Base-by-base conservation (phyloP, 2,797 vertebrate genomes). In the Kryptopterus vitreolus region DNA sequence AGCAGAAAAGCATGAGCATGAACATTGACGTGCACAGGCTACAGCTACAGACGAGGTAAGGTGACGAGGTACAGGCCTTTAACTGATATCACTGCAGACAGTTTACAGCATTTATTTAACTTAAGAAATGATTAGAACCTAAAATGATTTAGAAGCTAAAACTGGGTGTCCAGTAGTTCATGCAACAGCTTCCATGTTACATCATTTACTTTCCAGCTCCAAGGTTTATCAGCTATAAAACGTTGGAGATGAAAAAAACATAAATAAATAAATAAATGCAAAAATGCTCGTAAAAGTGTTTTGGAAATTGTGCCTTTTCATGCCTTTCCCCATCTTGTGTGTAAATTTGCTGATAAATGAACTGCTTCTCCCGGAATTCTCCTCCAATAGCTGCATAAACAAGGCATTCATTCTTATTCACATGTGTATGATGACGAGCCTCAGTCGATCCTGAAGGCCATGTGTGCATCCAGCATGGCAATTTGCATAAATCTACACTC, bases 401-500 rank as follows among this genome's bases (percentile, higher is more conserved):
- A 83, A 31, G 10, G 33, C 48, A 79, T 82, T 82, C 26, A 50
- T 61, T 26, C 63, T 70, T 61, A 69, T 82, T 82, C 43, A 79
- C 57, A 63, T 78, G 69, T 78, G 26, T 82, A 76, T 55, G 74
- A 77, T 43, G 68, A 78, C 7, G 52, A 50, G 53, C 48, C 61
- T 68, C 31, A n/a, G 31, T 68, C 76, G 71, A 75, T 29, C 69
- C 70, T 66, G 63, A 65, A 82, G 59, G 59, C 76, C 38, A 66
- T 52, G 52, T 48, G 50, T 73, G 69, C 69, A 78, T 63, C 62
- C 15, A 65, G 59, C 71, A 48, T 15, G 38, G 61, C 76, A 79
- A 75, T 82, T 75, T 75, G 81, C 70, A 82, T 79, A 75, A 79
- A 82, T 78, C 61, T 59, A 69, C 29, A 11, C 71, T 66, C 31